Percentiles rank a stretch among this genome's conserved stretches.
Evolutionary conservation across 2,797 vertebrate genomes (phyloP).

Genomic region (Tokudaia muenninki): DNA sequence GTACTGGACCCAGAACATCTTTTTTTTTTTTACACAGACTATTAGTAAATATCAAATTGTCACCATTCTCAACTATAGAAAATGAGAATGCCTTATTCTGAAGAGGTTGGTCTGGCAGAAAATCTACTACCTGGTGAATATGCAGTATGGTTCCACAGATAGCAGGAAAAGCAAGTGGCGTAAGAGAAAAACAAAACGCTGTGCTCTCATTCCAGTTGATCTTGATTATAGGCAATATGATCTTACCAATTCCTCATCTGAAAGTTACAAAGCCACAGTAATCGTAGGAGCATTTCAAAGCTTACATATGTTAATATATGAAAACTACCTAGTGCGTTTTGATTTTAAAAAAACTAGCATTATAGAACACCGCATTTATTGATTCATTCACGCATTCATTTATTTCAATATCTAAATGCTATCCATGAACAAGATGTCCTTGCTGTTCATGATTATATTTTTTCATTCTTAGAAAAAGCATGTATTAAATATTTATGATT

Average conservation of each 20-base stretch:
- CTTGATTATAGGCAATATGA: not conserved
- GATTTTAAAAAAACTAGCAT: not conserved
- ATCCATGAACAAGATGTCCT: not conserved
- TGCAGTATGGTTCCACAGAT: not conserved
- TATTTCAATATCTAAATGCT: conserved; percentile 1
- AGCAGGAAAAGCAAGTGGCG: not conserved
- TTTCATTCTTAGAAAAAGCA: conserved; percentile 3
- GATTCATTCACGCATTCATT: not conserved
- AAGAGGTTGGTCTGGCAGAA: conserved; percentile 22
- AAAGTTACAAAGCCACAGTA: not conserved
- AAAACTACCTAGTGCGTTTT: not conserved
- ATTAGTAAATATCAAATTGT: conserved; percentile 30
- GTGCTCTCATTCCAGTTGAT: not conserved
- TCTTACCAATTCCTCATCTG: not conserved
- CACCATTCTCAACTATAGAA: conserved; percentile 24
- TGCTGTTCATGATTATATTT: conserved; percentile 8
- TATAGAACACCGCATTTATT: not conserved
- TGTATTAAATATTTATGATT: not conserved
- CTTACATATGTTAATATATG: not conserved
- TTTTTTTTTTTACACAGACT: conserved; percentile 53
- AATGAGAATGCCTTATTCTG: not conserved
- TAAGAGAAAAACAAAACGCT: not conserved
- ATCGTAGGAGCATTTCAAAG: not conserved
- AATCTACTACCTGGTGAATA: not conserved
- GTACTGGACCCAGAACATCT: not conserved